These are phyloP conservation scores for Theropithecus gelada DNA, from an alignment of 2,113 vertebrate species.

Conservation along the genomic window DNA sequence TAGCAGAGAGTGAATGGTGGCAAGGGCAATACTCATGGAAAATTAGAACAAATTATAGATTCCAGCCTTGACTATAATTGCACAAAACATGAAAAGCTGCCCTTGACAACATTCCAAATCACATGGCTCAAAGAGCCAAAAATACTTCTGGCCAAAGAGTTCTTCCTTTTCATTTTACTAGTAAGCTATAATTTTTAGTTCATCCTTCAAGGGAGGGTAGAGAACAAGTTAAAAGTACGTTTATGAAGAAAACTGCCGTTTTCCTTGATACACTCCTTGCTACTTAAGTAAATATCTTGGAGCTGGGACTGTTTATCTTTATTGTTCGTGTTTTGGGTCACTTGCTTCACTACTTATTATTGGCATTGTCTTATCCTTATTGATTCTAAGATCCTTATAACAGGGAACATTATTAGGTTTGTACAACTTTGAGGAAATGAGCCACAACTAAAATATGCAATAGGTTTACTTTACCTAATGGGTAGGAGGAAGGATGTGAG, in stretches of 20 bases:
- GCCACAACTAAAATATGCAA: neutral
- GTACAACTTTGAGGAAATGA: neutral
- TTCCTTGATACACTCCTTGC: neutral
- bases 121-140: constrained; percentile 1
- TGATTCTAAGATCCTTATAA: neutral
- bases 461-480: neutral
- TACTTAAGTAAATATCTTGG: neutral
- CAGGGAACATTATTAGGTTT: neutral
- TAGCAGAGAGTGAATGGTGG: neutral
- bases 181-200: constrained; percentile 43
- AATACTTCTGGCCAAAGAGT: neutral
- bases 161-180: constrained; percentile 44
- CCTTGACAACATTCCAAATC: constrained; percentile 26
- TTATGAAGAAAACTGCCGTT: neutral
- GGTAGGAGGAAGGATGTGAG: neutral
- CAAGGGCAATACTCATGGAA: neutral
- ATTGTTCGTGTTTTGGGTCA: neutral
- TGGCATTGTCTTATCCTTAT: neutral
- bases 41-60: constrained; percentile 47
- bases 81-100: constrained; percentile 53
- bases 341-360: neutral
- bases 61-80: constrained; percentile 36
- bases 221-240: neutral
- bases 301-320: neutral
- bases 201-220: neutral